Evolutionary conservation across 2,113 vertebrate species (phyloP).

Genomic region (Cyprinodon brontotheroides): DNA sequence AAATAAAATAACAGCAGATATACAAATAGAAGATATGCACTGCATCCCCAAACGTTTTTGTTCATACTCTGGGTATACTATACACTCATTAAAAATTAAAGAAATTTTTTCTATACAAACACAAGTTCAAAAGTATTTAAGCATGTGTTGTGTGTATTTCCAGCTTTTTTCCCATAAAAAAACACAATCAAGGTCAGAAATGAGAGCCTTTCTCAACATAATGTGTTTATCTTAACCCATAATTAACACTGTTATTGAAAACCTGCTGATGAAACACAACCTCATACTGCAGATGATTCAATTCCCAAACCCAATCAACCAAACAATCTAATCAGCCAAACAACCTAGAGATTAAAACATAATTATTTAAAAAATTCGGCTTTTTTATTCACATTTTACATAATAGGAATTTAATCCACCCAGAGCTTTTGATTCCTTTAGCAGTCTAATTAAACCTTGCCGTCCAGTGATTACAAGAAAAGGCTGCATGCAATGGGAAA

Average conservation of each 20-base stretch:
- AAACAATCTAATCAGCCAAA: not conserved
- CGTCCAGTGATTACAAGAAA: too few relatives aligned
- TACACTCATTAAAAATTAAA: too few relatives aligned
- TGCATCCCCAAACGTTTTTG: too few relatives aligned
- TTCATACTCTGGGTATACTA: too few relatives aligned
- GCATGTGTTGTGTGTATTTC: not conserved
- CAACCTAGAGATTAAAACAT: constrained; percentile 10
- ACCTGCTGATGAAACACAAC: not conserved
- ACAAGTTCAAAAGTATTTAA: too few relatives aligned
- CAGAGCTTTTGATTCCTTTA: constrained; percentile 2
- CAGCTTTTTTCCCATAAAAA: too few relatives aligned
- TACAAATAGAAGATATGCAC: too few relatives aligned
- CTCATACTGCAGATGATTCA: too few relatives aligned
- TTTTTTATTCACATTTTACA: not conserved
- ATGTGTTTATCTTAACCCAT: not conserved
- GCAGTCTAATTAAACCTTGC: not conserved
- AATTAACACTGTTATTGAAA: not conserved
- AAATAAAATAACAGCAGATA: too few relatives aligned
- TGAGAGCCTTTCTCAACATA: not conserved
- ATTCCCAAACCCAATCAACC: not conserved
- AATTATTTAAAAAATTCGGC: not conserved
- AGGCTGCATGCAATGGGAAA: too few relatives aligned
- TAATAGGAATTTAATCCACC: not conserved
- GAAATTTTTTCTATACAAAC: not conserved
- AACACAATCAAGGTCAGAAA: too few relatives aligned